Evolutionary conservation across 2,113 vertebrate species (phyloP), one percentile per base, ranked within the genome.

Genomic region (Carassius carassius): DNA sequence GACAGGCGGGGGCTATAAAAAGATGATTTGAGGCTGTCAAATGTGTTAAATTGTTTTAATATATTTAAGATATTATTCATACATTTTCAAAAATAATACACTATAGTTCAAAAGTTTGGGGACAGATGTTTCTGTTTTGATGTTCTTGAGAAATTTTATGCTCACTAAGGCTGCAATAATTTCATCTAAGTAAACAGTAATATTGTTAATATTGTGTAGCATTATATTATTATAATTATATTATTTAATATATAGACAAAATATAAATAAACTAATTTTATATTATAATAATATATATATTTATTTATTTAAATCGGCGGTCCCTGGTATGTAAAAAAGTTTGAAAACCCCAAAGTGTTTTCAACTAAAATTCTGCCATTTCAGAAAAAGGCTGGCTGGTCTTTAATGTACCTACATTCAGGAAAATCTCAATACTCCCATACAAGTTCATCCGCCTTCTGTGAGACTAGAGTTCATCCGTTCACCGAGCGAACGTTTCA

Each of bases 401-500:
- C 16, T 60, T 60, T 78, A 49, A 32, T 67, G 21, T 56, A 56
- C 54, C 25, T 58, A n/a, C 12, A 19, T 11, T 78, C 32, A 60
- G 54, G 19, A 16, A 78, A 67, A 32, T 32, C 16, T 49, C 23
- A 19, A 21, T 8, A 4, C 23, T 44, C 6, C 16, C 58, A 47
- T 44, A 60, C n/a, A 47, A 29, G 13, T 19, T 65, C 41, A 29
- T 78, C 51, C 29, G 32, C 76, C 51, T 54, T 54, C 63, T 0
- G 6, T 35, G 13, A 82, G 32, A 72, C 29, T 72, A 7, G 4
- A 35, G 21, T 72, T 82, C 29, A 82, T 82, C 7, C 8, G 32
- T 58, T 72, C 49, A 58, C 23, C 5, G 12, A 76, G 56, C 60
- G 12, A 82, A 82, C 49, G 12, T 86, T 84, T 88, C 78, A 86